These are phyloP conservation scores for Pollenia griseotomentosa DNA, from an alignment of 2,888 invertebrate genomes.

Conservation along the genomic window DNA sequence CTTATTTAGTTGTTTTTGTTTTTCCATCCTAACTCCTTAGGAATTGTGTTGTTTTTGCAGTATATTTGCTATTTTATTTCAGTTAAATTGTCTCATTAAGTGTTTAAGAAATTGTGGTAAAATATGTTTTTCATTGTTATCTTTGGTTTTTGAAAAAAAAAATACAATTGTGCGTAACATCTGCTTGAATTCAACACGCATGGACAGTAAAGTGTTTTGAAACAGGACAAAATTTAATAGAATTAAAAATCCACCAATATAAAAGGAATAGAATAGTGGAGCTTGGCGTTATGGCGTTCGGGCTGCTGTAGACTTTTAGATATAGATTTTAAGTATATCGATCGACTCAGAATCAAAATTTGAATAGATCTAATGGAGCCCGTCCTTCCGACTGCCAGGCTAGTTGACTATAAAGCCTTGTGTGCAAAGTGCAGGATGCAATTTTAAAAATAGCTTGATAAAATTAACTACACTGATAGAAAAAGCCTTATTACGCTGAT, in stretches of 20 bases:
- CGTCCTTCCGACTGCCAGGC: no score
- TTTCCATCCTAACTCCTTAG: neutral
- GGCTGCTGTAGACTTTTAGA: no score
- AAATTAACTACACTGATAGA: no score
- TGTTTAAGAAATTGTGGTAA: constrained; percentile 44
- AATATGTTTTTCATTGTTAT: neutral
- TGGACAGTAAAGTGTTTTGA: constrained; percentile 40
- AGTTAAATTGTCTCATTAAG: constrained; percentile 60
- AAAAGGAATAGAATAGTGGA: no score
- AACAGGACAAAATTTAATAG: neutral
- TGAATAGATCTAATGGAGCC: no score
- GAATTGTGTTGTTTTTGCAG: constrained; percentile 48
- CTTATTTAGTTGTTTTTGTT: neutral
- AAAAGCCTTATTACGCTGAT: no score
- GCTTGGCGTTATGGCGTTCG: no score
- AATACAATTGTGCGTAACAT: constrained; percentile 62
- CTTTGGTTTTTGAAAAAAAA: constrained; percentile 15
- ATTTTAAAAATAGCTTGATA: no score
- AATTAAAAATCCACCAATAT: neutral
- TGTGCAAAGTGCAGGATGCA: no score
- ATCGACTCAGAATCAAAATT: no score
- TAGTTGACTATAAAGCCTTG: no score
- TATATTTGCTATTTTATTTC: constrained; percentile 37
- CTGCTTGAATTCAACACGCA: constrained; percentile 63
- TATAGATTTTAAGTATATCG: no score